A percentile compares a stretch with the other conserved stretches of the same genome.
Conservation (phyloP, 2,888 invertebrate genomes). For the Drymonia ruficornis region DNA sequence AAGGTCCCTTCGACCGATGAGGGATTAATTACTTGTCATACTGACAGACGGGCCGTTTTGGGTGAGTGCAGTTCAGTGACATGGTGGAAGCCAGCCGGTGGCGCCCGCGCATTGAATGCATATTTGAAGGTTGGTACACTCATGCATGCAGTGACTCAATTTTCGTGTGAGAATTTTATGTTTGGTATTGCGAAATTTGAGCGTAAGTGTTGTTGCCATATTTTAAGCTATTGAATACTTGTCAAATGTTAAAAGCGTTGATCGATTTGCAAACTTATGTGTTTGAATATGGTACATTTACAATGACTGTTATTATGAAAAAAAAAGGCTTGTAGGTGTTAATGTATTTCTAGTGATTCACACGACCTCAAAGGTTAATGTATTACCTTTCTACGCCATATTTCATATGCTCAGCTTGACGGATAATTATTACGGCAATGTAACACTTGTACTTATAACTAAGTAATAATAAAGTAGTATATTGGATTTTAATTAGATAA, state of each 20-base stretch:
- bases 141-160: conserved; percentile 7
- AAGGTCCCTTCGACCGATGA: conserved; percentile 65
- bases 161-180: conserved; percentile 5
- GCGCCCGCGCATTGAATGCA: conserved; percentile 41
- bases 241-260: not conserved
- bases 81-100: conserved; percentile 36
- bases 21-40: conserved; percentile 72
- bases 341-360: too few relatives aligned
- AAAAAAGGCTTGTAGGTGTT: too few relatives aligned
- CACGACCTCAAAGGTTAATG: too few relatives aligned
- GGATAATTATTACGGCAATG: conserved; percentile 14
- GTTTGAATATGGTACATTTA: not conserved
- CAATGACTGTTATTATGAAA: not conserved
- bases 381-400: too few relatives aligned
- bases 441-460: conserved; percentile 28
- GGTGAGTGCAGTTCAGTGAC: conserved; percentile 74
- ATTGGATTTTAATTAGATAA: too few relatives aligned
- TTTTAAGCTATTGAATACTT: not conserved
- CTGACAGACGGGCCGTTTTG: conserved; percentile 67
- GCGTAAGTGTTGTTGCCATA: not conserved
- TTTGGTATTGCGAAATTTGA: conserved; percentile 4
- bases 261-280: not conserved
- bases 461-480: conserved; percentile 26
- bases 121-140: conserved; percentile 15
- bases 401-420: not conserved